phyloP scores from a whole-genome alignment of 2,888 invertebrate species.

The Heliconius ethilla region DNA sequence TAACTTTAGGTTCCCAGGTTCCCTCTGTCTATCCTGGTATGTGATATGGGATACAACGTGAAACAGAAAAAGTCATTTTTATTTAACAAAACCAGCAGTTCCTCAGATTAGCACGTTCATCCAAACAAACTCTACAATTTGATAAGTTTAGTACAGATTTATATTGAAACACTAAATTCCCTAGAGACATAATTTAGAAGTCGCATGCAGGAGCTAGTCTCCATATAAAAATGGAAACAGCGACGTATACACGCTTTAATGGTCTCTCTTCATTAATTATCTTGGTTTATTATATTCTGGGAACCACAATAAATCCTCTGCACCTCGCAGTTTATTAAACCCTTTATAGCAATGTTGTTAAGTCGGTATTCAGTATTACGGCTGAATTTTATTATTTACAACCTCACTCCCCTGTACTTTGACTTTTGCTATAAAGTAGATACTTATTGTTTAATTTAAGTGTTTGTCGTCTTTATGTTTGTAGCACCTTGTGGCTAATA shows the following conservation, averaged over 20 bases:
- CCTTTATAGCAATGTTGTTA: conserved; percentile 28
- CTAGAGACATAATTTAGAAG: not conserved
- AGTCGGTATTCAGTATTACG: conserved; percentile 13
- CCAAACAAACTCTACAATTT: too few species aligned
- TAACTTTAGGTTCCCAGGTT: too few species aligned
- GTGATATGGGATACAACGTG: too few species aligned
- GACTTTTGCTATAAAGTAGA: not conserved
- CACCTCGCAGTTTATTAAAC: conserved; percentile 27
- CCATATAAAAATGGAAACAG: conserved; percentile 13
- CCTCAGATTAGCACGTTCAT: too few species aligned
- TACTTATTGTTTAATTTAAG: conserved; percentile 2
- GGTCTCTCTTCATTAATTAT: conserved; percentile 23
- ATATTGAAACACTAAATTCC: too few species aligned
- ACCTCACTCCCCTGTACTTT: not conserved
- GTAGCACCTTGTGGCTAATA: not conserved
- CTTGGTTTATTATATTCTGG: conserved; percentile 27
- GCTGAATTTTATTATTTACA: conserved; percentile 7
- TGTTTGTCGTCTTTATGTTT: conserved; percentile 7
- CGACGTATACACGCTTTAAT: conserved; percentile 19
- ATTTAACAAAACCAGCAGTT: too few species aligned
- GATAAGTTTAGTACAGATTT: too few species aligned
- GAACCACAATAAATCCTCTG: conserved; percentile 26
- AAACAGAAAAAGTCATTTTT: too few species aligned
- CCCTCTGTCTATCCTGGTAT: too few species aligned
- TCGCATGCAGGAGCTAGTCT: not conserved